Conservation (phyloP, 2,113 vertebrate genomes). For the Charadrius vociferus region DNA sequence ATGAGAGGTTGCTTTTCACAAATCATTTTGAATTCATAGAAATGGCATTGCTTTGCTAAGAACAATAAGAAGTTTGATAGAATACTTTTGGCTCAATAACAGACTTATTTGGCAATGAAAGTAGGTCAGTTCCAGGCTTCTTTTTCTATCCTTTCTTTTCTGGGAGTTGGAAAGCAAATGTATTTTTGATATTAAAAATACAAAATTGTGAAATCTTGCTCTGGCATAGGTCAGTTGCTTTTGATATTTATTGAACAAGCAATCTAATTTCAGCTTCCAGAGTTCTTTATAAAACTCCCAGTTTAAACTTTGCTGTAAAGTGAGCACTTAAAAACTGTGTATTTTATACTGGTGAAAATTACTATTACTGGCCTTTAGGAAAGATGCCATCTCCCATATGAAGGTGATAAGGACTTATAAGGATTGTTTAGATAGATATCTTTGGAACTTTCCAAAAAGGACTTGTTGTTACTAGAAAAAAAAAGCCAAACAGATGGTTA, state of each 20-base stretch:
- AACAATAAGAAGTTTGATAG: slow-evolving; percentile 46
- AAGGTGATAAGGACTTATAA: neutral
- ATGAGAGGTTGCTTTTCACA: neutral
- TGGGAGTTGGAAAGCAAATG: neutral
- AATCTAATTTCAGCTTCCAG: slow-evolving; percentile 10
- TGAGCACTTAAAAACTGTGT: neutral
- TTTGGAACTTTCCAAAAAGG: neutral
- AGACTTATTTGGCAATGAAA: slow-evolving; percentile 32
- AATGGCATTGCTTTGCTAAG: slow-evolving; percentile 11
- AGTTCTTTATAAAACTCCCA: neutral
- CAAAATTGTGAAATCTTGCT: neutral
- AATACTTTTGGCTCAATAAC: slow-evolving; percentile 21
- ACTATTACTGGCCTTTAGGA: neutral
- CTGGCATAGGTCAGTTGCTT: neutral
- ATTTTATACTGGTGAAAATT: neutral
- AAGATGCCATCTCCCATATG: neutral
- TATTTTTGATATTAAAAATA: slow-evolving; percentile 17
- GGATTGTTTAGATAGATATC: neutral
- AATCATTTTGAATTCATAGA: slow-evolving; percentile 14
- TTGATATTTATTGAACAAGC: neutral
- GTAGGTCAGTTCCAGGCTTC: slow-evolving; percentile 35
- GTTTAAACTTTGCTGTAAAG: neutral
- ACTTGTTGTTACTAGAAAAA: neutral
- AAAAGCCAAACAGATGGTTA: neutral
- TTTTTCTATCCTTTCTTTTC: slow-evolving; percentile 16